A percentile compares a stretch with the other conserved stretches of the same genome.
phyloP scores from a whole-genome alignment of 2,888 invertebrate genomes.

The Aleiodes leptofemur region DNA sequence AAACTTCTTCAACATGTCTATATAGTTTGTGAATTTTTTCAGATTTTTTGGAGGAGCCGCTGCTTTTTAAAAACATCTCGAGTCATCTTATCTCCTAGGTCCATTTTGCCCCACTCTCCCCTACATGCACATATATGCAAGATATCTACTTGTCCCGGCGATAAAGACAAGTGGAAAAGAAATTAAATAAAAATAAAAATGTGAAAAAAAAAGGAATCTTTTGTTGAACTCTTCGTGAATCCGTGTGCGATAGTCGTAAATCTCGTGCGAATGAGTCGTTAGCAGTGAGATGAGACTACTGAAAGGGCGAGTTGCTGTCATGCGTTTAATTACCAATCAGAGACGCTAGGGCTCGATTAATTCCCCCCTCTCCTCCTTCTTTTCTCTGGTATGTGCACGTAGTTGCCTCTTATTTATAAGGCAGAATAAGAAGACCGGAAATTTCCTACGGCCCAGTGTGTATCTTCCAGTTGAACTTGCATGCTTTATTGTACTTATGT shows the following conservation, averaged over 20 bases:
- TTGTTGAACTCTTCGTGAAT: background rate
- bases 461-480: slow-evolving; percentile 47
- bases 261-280: slow-evolving; percentile 54
- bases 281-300: slow-evolving; percentile 46
- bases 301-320: slow-evolving; percentile 63
- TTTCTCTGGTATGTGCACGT: slow-evolving; percentile 2
- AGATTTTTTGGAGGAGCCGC: too few relatives aligned
- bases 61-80: too few relatives aligned
- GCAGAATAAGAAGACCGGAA: slow-evolving; percentile 47
- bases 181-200: background rate
- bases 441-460: slow-evolving; percentile 42
- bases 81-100: too few relatives aligned
- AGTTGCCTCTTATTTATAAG: slow-evolving; percentile 19
- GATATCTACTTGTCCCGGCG: background rate
- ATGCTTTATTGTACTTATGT: slow-evolving; percentile 45
- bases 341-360: slow-evolving; percentile 61
- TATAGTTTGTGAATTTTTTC: too few relatives aligned
- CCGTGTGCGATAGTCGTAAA: slow-evolving; percentile 37
- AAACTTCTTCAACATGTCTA: too few relatives aligned
- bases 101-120: too few relatives aligned
- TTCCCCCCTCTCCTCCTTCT: background rate
- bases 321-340: slow-evolving; percentile 71
- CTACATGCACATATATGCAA: too few relatives aligned
- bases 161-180: slow-evolving; percentile 42
- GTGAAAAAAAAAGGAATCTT: background rate